Percentiles rank a stretch among this genome's conserved stretches.
Conservation (phyloP, 2,797 vertebrate species). For the Semaprochilodus insignis region DNA sequence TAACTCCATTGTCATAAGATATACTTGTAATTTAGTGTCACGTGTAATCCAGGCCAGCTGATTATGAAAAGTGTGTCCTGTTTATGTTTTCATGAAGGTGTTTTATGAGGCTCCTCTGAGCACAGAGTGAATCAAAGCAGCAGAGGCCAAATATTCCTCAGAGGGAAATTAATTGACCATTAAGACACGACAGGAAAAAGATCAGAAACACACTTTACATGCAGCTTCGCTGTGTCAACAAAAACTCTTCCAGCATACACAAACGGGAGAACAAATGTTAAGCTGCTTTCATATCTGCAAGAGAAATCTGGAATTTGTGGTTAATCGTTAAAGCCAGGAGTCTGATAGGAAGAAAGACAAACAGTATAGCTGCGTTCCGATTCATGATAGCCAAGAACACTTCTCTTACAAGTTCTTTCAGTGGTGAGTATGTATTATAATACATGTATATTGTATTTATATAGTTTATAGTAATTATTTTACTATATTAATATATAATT, state of each 20-base stretch:
- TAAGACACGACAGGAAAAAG: slow-evolving; percentile 36
- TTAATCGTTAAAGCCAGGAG: not conserved
- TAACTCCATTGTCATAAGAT: not conserved
- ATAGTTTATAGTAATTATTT: too few relatives aligned
- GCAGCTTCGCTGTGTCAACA: slow-evolving; percentile 67
- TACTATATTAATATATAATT: too few relatives aligned
- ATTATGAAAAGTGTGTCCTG: slow-evolving; percentile 10
- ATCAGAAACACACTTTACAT: slow-evolving; percentile 58
- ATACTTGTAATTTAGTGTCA: slow-evolving; percentile 13
- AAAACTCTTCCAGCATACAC: slow-evolving; percentile 65
- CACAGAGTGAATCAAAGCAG: slow-evolving; percentile 53
- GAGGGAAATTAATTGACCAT: slow-evolving; percentile 34
- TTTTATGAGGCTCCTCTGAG: slow-evolving; percentile 33
- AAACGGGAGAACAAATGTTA: slow-evolving; percentile 33
- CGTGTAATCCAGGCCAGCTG: not conserved
- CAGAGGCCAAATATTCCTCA: slow-evolving; percentile 57
- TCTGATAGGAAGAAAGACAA: not conserved
- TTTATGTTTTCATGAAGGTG: slow-evolving; percentile 18
- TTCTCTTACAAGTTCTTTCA: not conserved
- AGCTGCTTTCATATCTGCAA: not conserved
- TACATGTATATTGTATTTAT: too few relatives aligned
- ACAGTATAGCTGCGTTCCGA: not conserved
- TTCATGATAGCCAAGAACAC: not conserved
- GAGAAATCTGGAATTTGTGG: not conserved
- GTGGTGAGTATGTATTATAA: not conserved